Evolutionary conservation across 2,113 vertebrate species (phyloP), one percentile per base, ranked within the genome.

Genomic region (Mastomys coucha): DNA sequence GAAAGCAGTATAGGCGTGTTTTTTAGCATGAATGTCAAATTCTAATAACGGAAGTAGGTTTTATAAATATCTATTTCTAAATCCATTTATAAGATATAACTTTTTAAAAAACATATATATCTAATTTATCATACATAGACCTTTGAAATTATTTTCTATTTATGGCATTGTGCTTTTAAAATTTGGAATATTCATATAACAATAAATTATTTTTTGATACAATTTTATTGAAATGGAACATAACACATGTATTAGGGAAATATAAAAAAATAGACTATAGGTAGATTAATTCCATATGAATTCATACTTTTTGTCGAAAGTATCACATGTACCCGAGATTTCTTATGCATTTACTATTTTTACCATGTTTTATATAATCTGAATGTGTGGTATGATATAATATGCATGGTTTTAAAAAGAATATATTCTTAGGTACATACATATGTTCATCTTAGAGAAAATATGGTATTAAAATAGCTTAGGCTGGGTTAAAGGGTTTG

Each of bases 401-500:
- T 82, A 82, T 78, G 33, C 7, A 80, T 91, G 14, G 0, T 84
- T 45, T 91, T 86, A 86, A 75, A 94, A 92, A 65, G 28, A 81
- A 89, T 58, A 63, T 89, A 91, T 92, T 95, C 49, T 80, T 95
- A 94, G 60, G 8, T 86, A 39, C 73, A 39, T 56, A n/a, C 58
- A 63, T 90, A 81, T 85, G 22, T 89, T 82, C 67, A 93, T 24
- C 45, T 94, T 95, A 89, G 88, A 87, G 45, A 86, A 88, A 94
- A 91, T 84, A 80, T 67, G 31, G 33, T 90, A 26, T 45, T 80
- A 65, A 89, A 93, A 88, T 77, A 75, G 45, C 42, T 87, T 92
- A 84, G 65, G 56, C 36, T 60, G 45, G 13, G 16, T 65, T 90
- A 77, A 96, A 51, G 65, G 60, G 85, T 77, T 85, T 28, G 78